phyloP scores from a whole-genome alignment of 1,140 invertebrate species.

The Euura saliciscinereae region DNA sequence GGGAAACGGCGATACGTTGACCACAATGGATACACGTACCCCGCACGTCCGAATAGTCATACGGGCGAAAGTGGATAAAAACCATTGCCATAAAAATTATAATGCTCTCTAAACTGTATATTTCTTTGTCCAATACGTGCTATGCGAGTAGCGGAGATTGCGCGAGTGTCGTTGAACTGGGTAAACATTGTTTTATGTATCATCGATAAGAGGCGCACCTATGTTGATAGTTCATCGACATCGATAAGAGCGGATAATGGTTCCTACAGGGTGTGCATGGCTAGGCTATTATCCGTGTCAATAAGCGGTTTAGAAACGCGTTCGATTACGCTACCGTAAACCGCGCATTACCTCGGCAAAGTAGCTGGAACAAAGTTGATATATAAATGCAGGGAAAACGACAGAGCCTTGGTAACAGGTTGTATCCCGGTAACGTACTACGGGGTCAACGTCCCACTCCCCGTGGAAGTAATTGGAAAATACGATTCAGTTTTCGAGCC shows the following conservation, averaged over 20 bases:
- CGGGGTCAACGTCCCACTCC: too few relatives aligned
- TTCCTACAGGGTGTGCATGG: not conserved
- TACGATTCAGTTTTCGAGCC: too few relatives aligned
- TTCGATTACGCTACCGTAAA: not conserved
- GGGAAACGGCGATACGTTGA: conserved; percentile 16
- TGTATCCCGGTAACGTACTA: too few relatives aligned
- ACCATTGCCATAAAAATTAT: too few relatives aligned
- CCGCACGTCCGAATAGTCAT: not conserved
- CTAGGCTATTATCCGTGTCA: too few relatives aligned
- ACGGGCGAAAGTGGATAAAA: too few relatives aligned
- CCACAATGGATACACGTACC: conserved; percentile 8
- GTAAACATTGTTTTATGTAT: conserved; percentile 12
- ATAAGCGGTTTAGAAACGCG: not conserved
- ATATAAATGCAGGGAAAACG: too few relatives aligned
- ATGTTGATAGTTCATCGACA: conserved; percentile 47
- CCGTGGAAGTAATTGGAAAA: too few relatives aligned
- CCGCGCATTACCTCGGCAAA: not conserved
- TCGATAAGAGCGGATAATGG: conserved; percentile 11
- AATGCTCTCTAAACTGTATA: too few relatives aligned
- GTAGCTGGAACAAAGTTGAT: not conserved
- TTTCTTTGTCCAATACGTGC: too few relatives aligned
- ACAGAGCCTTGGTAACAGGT: too few relatives aligned
- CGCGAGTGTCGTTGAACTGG: conserved; percentile 8
- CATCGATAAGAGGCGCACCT: conserved; percentile 32
- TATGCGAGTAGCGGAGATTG: not conserved